phyloP scores from a whole-genome alignment of 2,113 vertebrate species.

The Alligator mississippiensis region DNA sequence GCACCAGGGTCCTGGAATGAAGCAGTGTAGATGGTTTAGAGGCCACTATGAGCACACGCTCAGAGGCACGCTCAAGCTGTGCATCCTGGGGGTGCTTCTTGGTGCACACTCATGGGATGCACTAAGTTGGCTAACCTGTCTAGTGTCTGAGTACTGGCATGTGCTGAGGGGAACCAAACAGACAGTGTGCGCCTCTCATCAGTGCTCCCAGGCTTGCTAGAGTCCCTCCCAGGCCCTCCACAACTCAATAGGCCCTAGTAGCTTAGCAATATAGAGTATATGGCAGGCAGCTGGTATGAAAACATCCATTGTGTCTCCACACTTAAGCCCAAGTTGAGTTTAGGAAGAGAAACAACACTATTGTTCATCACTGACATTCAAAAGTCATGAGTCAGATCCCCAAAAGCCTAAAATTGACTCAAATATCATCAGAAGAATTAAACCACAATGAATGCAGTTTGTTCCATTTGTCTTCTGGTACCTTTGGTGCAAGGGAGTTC shows the following conservation, averaged over 20 bases:
- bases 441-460: neutral
- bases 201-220: no score
- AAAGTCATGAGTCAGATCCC: neutral
- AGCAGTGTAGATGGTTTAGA: neutral
- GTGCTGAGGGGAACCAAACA: no score
- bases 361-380: neutral
- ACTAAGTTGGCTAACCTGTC: neutral
- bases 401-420: neutral
- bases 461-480: neutral
- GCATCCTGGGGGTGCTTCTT: no score
- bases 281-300: neutral
- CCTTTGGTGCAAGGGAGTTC: neutral
- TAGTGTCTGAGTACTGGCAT: fast-evolving
- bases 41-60: neutral
- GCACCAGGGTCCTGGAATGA: no score
- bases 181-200: no score
- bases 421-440: neutral
- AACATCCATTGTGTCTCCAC: neutral
- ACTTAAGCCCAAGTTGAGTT: neutral
- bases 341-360: neutral
- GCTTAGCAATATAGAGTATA: neutral
- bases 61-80: neutral
- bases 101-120: no score
- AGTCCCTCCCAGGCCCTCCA: no score
- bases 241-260: no score